Conservation (phyloP, 2,888 invertebrate species). For the Penaeus monodon region DNA sequence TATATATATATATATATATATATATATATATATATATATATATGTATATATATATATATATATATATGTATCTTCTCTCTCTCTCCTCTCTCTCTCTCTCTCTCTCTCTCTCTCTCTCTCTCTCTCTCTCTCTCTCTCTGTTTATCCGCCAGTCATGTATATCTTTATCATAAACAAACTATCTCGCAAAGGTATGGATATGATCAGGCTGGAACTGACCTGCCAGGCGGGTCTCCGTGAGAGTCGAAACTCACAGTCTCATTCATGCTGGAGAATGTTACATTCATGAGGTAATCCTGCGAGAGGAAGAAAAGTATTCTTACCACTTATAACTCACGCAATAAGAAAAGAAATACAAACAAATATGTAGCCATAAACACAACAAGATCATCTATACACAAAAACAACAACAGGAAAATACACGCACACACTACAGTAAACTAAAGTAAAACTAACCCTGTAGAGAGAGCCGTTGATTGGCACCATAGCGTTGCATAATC, state of each 20-base stretch:
- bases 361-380: too few relatives aligned
- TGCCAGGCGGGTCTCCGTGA: constrained; percentile 83
- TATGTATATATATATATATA: too few relatives aligned
- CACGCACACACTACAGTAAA: background rate
- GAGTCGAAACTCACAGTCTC: constrained; percentile 81
- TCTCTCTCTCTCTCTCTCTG: background rate
- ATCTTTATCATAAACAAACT: background rate
- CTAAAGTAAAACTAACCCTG: constrained; percentile 70
- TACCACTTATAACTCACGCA: background rate
- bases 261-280: constrained; percentile 77
- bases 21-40: too few relatives aligned
- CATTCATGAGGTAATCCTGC: constrained; percentile 79
- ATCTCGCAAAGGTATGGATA: background rate
- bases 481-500: constrained; percentile 77
- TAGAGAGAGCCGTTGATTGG: constrained; percentile 81
- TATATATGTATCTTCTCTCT: too few relatives aligned
- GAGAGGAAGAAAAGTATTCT: constrained; percentile 61
- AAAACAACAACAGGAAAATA: background rate
- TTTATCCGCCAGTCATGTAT: too few relatives aligned
- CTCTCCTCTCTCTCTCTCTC: too few relatives aligned
- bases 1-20: too few relatives aligned
- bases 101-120: too few relatives aligned
- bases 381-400: too few relatives aligned
- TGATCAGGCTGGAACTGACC: constrained; percentile 72
- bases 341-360: background rate